These are phyloP conservation scores for Anabas testudineus DNA, from an alignment of 2,797 vertebrate species.

Conservation along the genomic window DNA sequence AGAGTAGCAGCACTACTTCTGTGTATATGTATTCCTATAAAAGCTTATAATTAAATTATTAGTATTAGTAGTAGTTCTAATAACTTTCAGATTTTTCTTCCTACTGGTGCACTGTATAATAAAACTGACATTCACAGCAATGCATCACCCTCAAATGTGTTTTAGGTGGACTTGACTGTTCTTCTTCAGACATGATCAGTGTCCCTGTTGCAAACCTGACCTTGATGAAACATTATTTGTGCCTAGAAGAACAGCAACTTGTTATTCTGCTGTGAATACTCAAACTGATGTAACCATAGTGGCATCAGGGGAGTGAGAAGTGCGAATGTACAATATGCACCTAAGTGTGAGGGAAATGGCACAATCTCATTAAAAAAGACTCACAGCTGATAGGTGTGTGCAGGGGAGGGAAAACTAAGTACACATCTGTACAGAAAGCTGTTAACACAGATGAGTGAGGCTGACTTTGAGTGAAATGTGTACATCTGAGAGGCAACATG, in stretches of 20 bases:
- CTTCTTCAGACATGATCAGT: conserved; percentile 1
- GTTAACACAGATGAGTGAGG: conserved; percentile 26
- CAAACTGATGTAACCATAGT: conserved; percentile 3
- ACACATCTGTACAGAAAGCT: conserved; percentile 48
- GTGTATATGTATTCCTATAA: neutral
- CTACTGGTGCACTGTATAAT: neutral
- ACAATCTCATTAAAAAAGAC: conserved; percentile 47
- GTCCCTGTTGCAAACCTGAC: conserved; percentile 5
- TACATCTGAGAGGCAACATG: conserved; percentile 28
- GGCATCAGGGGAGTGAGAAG: neutral
- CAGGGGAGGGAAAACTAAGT: conserved; percentile 17
- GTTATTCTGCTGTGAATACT: conserved; percentile 4
- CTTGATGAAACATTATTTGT: conserved; percentile 16
- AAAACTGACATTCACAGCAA: neutral
- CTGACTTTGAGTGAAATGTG: conserved; percentile 48
- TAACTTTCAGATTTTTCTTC: neutral
- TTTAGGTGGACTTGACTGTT: conserved; percentile 1
- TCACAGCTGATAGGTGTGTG: conserved; percentile 26
- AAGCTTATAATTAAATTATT: too few relatives aligned
- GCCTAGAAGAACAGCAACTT: conserved; percentile 5
- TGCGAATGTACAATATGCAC: conserved; percentile 17
- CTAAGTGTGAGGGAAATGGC: conserved; percentile 27
- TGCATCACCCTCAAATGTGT: neutral
- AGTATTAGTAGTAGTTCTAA: too few relatives aligned
- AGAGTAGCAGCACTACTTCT: too few relatives aligned